These are phyloP conservation scores for Drosophila sordidula DNA, from an alignment of 2,888 invertebrate genomes.

Conservation along the genomic window DNA sequence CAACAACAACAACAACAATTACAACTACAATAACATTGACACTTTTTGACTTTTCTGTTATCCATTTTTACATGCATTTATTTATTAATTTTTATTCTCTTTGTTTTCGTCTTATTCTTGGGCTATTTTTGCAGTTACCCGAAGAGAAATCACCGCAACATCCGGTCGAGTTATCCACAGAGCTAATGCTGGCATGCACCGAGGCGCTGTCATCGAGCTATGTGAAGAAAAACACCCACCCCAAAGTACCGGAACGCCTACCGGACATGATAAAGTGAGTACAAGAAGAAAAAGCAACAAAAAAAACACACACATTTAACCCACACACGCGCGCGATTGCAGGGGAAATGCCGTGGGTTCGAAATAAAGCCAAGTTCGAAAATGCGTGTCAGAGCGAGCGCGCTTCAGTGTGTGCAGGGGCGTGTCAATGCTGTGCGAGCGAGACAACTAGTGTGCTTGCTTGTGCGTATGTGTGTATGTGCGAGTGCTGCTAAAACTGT, in stretches of 20 bases:
- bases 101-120: constrained; percentile 33
- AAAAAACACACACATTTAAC: constrained; percentile 31
- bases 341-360: constrained; percentile 56
- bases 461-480: constrained; percentile 8
- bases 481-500: constrained; percentile 30
- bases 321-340: neutral
- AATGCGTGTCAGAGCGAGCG: constrained; percentile 22
- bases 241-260: constrained; percentile 85
- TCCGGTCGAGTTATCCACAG: constrained; percentile 85
- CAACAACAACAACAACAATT: constrained; percentile 16
- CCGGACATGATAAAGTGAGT: constrained; percentile 85
- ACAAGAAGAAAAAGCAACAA: constrained; percentile 27
- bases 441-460: constrained; percentile 19
- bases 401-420: constrained; percentile 33
- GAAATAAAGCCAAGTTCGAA: constrained; percentile 60
- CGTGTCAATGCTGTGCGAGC: constrained; percentile 61
- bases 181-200: constrained; percentile 85
- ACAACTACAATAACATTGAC: constrained; percentile 26
- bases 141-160: constrained; percentile 85
- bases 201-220: constrained; percentile 85
- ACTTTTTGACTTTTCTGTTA: constrained; percentile 41
- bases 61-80: constrained; percentile 10
- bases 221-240: constrained; percentile 84
- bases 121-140: constrained; percentile 82
- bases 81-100: constrained; percentile 22